Evolutionary conservation across 1,140 invertebrate species (phyloP), one percentile per base, ranked within the genome.

Genomic region (Steinernema khuongi): DNA sequence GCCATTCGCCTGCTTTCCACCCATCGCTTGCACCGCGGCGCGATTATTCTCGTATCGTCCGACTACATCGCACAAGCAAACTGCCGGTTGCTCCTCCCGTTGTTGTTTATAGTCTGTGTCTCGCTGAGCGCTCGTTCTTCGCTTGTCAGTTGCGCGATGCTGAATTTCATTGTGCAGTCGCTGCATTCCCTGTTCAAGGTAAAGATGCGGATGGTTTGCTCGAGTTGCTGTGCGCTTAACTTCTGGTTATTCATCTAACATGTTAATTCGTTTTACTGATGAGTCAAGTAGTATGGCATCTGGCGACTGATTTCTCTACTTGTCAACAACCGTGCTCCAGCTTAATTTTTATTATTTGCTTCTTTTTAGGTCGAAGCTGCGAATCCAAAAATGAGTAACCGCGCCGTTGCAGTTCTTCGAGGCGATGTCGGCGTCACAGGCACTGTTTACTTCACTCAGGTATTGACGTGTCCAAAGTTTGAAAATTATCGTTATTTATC

Each of bases 371-470:
- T 70, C 28, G 72, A 78, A 71, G 80, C 74, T 36, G 44, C 79
- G 4, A 60, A 60, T 66, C 41, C 77, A 76, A 81, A 72, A 26
- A 82, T 82, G 81, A 70, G 72, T 31, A 76, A 79, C 68, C 82
- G 82, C 31, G 81, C 81, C 19, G 81, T 82, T 33, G 81, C 81
- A 31, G 76, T 82, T 74, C 75, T 82, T 26, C 41, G 70, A 19
- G 81, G 81, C 71, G 82, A 82, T 32, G 22, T 19, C 1, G 70
- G 31, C 43, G 80, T 78, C 17, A 43, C 31, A 22, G 81, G 81
- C 71, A 74, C 74, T 33, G 73, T 82, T 60, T 82, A 75, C 77
- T 80, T 82, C 50, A 75, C 80, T 41, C 82, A 82, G 74, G 81
- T 84, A 68, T 29, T 36, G 41, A 7, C n/a, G n/a, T n/a, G n/a